Percentiles rank a stretch among this genome's conserved stretches.
Evolutionary conservation across 2,113 vertebrate species (phyloP).

Genomic region (Cyphomyrus plagiostoma): DNA sequence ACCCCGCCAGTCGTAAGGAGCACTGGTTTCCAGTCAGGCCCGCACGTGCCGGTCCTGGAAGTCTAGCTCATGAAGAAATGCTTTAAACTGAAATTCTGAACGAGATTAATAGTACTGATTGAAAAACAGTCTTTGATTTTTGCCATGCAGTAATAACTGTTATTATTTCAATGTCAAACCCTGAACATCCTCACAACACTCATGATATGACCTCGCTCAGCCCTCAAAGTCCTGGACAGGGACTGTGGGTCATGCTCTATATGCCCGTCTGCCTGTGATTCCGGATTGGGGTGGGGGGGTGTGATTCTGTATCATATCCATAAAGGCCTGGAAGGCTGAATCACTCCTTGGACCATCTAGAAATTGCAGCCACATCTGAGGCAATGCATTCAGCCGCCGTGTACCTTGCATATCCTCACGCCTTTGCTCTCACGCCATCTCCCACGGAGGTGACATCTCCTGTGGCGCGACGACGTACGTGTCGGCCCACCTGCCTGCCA

Average conservation of each 20-base stretch:
- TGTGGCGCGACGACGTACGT: slow-evolving; percentile 67
- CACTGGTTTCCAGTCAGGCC: not conserved
- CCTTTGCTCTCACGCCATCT: slow-evolving; percentile 77
- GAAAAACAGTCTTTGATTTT: not conserved
- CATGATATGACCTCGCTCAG: not conserved
- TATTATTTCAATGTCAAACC: not conserved
- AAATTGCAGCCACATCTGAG: slow-evolving; percentile 72
- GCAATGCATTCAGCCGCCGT: slow-evolving; percentile 59
- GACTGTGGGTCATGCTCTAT: not conserved
- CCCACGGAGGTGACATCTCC: slow-evolving; percentile 78
- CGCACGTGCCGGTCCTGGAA: not conserved
- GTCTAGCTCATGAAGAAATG: not conserved
- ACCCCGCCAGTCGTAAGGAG: not conserved
- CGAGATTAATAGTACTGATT: not conserved
- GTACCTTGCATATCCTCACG: slow-evolving; percentile 74
- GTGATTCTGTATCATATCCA: slow-evolving; percentile 43
- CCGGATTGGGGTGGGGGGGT: not conserved
- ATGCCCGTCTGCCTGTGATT: not conserved
- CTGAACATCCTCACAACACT: not conserved
- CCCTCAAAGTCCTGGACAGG: not conserved
- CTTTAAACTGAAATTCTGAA: not conserved
- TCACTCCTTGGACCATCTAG: slow-evolving; percentile 56
- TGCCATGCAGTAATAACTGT: not conserved
- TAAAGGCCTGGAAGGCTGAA: slow-evolving; percentile 46
- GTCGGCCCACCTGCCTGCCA: slow-evolving; percentile 81